phyloP scores from a whole-genome alignment of 2,797 vertebrate genomes.

The Coluber constrictor region DNA sequence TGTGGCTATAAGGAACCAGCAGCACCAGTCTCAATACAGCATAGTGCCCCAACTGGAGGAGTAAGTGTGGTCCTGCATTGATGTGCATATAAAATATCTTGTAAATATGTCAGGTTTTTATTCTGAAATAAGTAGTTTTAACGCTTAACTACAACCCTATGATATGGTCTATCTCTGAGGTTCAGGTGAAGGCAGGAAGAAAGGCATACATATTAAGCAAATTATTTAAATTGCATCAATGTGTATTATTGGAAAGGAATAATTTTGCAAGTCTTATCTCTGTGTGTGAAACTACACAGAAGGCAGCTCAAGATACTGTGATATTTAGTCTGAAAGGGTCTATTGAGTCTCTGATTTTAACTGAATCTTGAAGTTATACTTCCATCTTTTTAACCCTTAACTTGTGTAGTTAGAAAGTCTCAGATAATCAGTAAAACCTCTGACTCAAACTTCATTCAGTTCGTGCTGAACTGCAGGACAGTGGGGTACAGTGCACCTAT shows the following conservation, averaged over 20 bases:
- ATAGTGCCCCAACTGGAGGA: slow-evolving; percentile 61
- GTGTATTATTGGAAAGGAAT: not conserved
- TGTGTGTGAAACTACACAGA: not conserved
- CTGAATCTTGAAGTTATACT: no score
- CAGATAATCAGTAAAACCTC: not conserved
- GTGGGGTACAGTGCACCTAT: not conserved
- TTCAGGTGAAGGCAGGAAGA: not conserved
- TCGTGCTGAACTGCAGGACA: not conserved
- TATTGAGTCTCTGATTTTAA: not conserved
- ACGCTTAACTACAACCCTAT: not conserved
- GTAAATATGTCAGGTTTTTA: not conserved
- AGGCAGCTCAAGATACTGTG: not conserved
- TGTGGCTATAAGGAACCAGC: slow-evolving; percentile 70
- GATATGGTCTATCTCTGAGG: not conserved
- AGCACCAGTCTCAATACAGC: slow-evolving; percentile 59
- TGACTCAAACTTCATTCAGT: not conserved
- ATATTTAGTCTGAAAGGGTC: not conserved
- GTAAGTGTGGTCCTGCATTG: slow-evolving; percentile 58
- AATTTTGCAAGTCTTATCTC: not conserved
- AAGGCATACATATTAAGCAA: not conserved
- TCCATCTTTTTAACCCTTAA: not conserved
- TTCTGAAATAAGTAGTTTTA: not conserved
- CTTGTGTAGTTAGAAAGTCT: not conserved
- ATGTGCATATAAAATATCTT: not conserved
- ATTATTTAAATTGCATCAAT: not conserved